phyloP scores from a whole-genome alignment of 2,797 vertebrate species.

The Pelodytes ibericus region DNA sequence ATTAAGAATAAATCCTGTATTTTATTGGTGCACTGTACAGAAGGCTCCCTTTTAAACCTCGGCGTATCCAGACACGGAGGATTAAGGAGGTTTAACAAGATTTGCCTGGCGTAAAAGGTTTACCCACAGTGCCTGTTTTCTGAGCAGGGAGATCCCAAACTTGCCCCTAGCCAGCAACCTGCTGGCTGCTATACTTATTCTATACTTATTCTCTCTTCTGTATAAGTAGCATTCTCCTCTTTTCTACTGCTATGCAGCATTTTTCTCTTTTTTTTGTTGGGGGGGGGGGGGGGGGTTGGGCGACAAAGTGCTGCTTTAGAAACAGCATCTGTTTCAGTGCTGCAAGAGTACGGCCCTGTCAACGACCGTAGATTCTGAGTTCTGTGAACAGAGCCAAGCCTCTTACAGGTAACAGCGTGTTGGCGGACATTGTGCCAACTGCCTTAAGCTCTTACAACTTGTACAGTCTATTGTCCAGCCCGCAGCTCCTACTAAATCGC shows the following conservation, averaged over 20 bases:
- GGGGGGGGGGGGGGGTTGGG: too few species aligned
- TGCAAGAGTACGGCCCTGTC: neutral
- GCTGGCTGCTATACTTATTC: neutral
- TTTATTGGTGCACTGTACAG: slow-evolving; percentile 35
- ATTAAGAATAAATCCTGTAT: slow-evolving; percentile 26
- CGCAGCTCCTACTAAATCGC: neutral
- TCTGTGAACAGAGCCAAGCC: neutral
- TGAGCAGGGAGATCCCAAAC: slow-evolving; percentile 37
- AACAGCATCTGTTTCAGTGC: too few species aligned
- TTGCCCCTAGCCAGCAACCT: slow-evolving; percentile 6
- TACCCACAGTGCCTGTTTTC: slow-evolving; percentile 46
- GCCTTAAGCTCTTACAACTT: neutral
- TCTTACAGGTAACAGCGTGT: neutral
- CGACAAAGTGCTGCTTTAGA: too few species aligned
- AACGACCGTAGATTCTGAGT: neutral
- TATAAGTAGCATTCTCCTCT: too few species aligned
- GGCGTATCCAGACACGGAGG: slow-evolving; percentile 39
- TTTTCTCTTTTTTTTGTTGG: too few species aligned
- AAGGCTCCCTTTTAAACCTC: slow-evolving; percentile 28
- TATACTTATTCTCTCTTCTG: neutral
- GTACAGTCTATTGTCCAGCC: neutral
- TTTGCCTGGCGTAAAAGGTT: slow-evolving; percentile 50
- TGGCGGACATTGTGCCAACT: neutral
- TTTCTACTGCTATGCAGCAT: too few species aligned
- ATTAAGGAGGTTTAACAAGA: slow-evolving; percentile 54